Evolutionary conservation across 2,113 vertebrate genomes (phyloP), one percentile per base, ranked within the genome.

Genomic region (Scopus umbretta): DNA sequence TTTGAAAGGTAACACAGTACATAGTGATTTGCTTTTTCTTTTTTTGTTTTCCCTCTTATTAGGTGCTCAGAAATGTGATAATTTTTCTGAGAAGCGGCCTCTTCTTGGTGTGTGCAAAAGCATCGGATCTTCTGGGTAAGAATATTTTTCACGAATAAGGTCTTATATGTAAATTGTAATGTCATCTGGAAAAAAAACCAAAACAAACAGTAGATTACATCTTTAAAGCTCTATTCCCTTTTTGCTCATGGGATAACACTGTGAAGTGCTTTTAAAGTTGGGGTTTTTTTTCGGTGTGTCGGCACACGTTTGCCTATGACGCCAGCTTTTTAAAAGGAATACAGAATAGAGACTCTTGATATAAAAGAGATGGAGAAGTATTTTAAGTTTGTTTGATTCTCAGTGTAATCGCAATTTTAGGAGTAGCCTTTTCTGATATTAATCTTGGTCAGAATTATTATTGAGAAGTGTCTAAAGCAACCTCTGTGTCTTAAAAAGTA

Each of bases 91-190:
- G 97, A 99, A 99, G 97, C 97, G 99, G 74, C 99, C 99, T 67
- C 98, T 99, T 80, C 98, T 99, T 71, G 99, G 99, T 78, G 98
- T 99, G 94, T 99, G 99, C 98, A 99, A 99, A 98, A 99, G 99
- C 97, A 98, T 98, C 49, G 99, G 99, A 90, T 99, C 99, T 86
- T 99, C 99, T 65, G 99, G 99, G 99, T 99, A 98, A 99, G 99
- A n/a, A 73, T 30, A 6, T 10, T 70, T 82, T 68, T 34, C 3
- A 3, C 94, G 47, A 58, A 43, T 40, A 2, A 70, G 58, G 21
- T 62, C 21, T 65, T 80, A 43, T 3, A 1, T 9, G 9, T 10
- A 26, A 30, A 38, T 36, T 40, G 42, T 40, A 19, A 20, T 36
- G 18, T n/a, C 12, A 62, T 45, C n/a, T 91, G n/a, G 10, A 34